Evolutionary conservation across 92 coral and sea anemone genomes (phyloP), one percentile per base, ranked within the genome.

Genomic region (Epizoanthus fatuus): DNA sequence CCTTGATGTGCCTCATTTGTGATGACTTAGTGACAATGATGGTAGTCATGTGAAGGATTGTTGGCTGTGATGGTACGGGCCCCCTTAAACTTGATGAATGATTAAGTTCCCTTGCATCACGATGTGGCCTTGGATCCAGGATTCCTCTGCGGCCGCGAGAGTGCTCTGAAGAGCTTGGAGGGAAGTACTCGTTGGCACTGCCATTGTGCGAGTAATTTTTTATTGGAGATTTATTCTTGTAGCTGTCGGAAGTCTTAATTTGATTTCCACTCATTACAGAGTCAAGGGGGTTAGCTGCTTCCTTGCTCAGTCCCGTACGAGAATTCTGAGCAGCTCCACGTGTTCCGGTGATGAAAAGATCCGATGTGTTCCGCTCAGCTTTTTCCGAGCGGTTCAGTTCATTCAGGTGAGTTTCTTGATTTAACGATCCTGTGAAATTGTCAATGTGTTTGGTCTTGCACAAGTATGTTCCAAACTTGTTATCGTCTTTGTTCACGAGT

Each of bases 401-500:
- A 40, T 84, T 84, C 12, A 51, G 20, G 79, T 44, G 20, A 39
- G 68, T 7, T 40, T 76, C 68, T 77, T 60, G 69, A 6, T 20
- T 59, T 7, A 42, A 11, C 25, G 57, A 68, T 52, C 20, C 63
- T 89, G 65, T 39, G 72, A 68, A 20, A 39, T 66, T 72, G 17
- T 19, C 16, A 66, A 17, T 67, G 17, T 54, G 44, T 42, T 63
- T 58, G 17, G 11, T 14, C 65, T 38, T 40, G 65, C 98, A 94
- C 17, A 68, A 42, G 59, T 94, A 94, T 58, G 85, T 60, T 51
- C 91, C 83, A 76, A 94, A 94, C 53, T 81, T 71, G 59, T 81
- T 57, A 11, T 82, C 84, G 49, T 72, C 66, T 1, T 84, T 92
- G 71, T 87, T 86, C 35, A 78, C 89, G n/a, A 94, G 85, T 52